A percentile compares a stretch with the other conserved stretches of the same genome.
These are phyloP conservation scores for Amiota communis DNA, from an alignment of 2,888 invertebrate genomes.

Conservation along the genomic window DNA sequence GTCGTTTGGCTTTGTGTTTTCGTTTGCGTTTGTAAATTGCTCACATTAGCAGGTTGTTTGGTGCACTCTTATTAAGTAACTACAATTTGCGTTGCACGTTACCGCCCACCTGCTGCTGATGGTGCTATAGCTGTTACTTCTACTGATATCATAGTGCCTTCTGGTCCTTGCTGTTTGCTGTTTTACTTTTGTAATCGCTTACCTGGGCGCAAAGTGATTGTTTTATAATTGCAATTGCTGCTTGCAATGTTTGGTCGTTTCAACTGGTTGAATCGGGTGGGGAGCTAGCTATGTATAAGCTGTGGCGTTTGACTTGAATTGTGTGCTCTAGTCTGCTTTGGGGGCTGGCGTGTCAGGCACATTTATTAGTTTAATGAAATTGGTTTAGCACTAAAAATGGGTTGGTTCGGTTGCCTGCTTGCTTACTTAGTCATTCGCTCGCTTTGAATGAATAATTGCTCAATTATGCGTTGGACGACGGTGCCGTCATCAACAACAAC, in stretches of 20 bases:
- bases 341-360: slow-evolving; percentile 18
- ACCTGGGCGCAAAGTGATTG: slow-evolving; percentile 62
- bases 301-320: too few relatives aligned
- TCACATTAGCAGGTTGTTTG: slow-evolving; percentile 71
- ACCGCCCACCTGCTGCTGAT: slow-evolving; percentile 55
- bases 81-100: slow-evolving; percentile 70
- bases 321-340: not conserved
- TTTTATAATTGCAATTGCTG: slow-evolving; percentile 72
- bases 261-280: slow-evolving; percentile 32
- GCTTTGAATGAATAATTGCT: slow-evolving; percentile 72
- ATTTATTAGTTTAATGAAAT: slow-evolving; percentile 44
- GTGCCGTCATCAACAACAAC: not conserved
- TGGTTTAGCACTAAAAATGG: slow-evolving; percentile 32
- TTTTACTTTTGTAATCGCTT: not conserved
- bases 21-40: slow-evolving; percentile 68
- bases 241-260: slow-evolving; percentile 32
- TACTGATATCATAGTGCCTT: too few relatives aligned
- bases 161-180: too few relatives aligned
- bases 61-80: slow-evolving; percentile 70
- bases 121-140: not conserved
- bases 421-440: slow-evolving; percentile 63
- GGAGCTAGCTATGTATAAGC: not conserved
- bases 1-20: slow-evolving; percentile 13
- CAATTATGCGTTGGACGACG: slow-evolving; percentile 62
- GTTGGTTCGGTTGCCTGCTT: slow-evolving; percentile 7